phyloP scores from a whole-genome alignment of 2,797 vertebrate species.

The Chromobotia macracanthus region DNA sequence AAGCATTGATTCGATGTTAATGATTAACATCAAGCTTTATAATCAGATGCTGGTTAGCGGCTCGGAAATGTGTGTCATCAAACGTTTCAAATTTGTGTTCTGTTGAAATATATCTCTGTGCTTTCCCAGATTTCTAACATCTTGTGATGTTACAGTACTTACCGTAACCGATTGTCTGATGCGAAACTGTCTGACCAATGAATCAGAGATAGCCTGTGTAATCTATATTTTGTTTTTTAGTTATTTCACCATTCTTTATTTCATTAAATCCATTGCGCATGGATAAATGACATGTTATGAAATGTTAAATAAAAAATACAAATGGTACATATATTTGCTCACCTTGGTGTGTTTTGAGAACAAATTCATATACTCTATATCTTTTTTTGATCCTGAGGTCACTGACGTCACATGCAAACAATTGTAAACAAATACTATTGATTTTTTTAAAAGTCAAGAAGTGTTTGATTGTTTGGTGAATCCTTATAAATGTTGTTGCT shows the following conservation, averaged over 20 bases:
- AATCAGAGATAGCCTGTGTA: background rate
- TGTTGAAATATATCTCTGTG: too few species aligned
- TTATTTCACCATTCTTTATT: background rate
- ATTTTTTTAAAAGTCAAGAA: conserved; percentile 23
- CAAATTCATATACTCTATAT: background rate
- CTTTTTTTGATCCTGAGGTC: background rate
- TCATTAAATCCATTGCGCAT: background rate
- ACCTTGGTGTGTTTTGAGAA: background rate
- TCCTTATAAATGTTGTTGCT: background rate
- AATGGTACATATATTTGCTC: background rate
- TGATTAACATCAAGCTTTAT: conserved; percentile 42
- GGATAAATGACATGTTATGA: too few species aligned
- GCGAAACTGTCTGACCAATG: background rate
- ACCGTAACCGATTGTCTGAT: conserved; percentile 7
- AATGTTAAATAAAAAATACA: too few species aligned
- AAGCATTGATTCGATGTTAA: conserved; percentile 41
- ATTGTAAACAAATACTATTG: conserved; percentile 12
- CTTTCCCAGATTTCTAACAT: too few species aligned
- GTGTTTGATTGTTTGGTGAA: background rate
- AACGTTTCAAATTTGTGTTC: too few species aligned
- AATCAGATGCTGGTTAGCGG: background rate
- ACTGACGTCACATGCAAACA: conserved; percentile 6
- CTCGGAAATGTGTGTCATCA: conserved; percentile 27
- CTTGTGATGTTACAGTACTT: conserved; percentile 3
- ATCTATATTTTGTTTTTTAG: background rate